Evolutionary conservation across 2,888 invertebrate genomes (phyloP).

Genomic region (Netelia virgata): DNA sequence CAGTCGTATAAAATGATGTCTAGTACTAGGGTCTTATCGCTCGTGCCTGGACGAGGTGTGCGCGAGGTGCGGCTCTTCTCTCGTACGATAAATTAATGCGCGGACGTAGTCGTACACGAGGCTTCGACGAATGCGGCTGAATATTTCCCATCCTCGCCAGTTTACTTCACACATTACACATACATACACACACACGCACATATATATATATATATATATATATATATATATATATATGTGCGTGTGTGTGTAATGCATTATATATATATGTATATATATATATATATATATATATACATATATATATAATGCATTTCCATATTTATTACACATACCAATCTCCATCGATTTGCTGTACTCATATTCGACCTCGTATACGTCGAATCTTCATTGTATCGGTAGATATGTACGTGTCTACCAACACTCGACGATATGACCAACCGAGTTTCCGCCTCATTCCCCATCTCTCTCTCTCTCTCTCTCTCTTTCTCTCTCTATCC

Average conservation of each 20-base stretch:
- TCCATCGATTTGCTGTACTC: slow-evolving; percentile 38
- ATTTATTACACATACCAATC: slow-evolving; percentile 50
- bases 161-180: slow-evolving; percentile 11
- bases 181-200: neutral
- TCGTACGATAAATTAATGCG: slow-evolving; percentile 80
- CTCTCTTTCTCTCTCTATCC: neutral
- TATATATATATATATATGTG: slow-evolving; percentile 1
- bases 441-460: slow-evolving; percentile 30
- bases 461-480: slow-evolving; percentile 66
- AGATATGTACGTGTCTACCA: slow-evolving; percentile 25
- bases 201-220: too few relatives aligned
- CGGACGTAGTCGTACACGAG: slow-evolving; percentile 71
- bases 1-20: neutral
- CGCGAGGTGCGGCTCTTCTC: slow-evolving; percentile 64
- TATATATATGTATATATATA: too few relatives aligned
- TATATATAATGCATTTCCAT: slow-evolving; percentile 27
- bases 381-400: neutral
- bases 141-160: slow-evolving; percentile 26
- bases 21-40: neutral
- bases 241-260: too few relatives aligned
- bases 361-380: slow-evolving; percentile 27
- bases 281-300: too few relatives aligned
- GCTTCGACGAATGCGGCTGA: slow-evolving; percentile 32
- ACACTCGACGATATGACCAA: slow-evolving; percentile 37
- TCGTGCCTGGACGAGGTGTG: slow-evolving; percentile 66